Evolutionary conservation across 1,140 invertebrate genomes (phyloP).

Genomic region (Hyposmocoma kahamanoa): DNA sequence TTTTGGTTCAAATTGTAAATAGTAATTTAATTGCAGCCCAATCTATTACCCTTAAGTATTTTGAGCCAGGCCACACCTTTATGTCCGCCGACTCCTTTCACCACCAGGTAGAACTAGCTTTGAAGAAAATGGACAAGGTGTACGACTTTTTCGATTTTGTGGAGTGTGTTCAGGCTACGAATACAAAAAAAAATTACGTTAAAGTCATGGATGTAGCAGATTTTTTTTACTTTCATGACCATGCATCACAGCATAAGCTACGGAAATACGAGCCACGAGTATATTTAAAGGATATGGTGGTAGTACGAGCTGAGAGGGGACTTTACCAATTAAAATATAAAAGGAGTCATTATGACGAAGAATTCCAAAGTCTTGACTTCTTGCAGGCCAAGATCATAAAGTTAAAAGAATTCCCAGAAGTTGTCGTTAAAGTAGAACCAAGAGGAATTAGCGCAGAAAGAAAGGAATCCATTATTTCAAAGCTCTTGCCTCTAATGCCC

Average conservation of each 20-base stretch:
- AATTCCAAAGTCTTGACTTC: not conserved
- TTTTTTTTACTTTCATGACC: not conserved
- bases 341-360: not conserved
- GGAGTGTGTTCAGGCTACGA: constrained; percentile 6
- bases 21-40: not conserved
- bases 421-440: not conserved
- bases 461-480: not conserved
- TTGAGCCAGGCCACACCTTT: constrained; percentile 14
- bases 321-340: not conserved
- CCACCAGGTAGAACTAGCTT: constrained; percentile 32
- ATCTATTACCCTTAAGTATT: constrained; percentile 15
- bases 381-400: not conserved
- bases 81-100: constrained; percentile 30
- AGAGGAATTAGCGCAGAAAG: not conserved
- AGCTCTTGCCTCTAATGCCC: not conserved
- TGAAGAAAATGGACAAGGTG: constrained; percentile 24
- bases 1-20: constrained; percentile 17
- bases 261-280: not conserved
- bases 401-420: not conserved
- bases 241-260: not conserved
- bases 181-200: not conserved
- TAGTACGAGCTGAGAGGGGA: not conserved
- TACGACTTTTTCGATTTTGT: constrained; percentile 39
- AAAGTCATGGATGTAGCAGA: not conserved
- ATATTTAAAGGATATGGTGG: not conserved